Conservation (phyloP, 2,113 vertebrate species). For the Pachycephala philippinensis region DNA sequence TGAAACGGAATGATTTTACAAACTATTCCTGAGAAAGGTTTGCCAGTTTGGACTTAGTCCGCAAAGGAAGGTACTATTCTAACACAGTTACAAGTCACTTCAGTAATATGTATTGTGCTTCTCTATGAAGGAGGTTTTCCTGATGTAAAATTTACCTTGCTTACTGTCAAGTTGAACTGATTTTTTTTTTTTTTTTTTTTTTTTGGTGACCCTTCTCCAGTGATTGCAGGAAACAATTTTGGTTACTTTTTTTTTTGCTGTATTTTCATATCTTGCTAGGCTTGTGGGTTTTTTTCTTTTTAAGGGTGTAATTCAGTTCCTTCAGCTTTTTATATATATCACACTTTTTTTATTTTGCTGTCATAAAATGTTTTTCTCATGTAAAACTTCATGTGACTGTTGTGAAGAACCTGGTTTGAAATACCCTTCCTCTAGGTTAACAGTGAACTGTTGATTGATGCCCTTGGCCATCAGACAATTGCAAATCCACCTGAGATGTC, state of each 20-base stretch:
- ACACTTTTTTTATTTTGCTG: background rate
- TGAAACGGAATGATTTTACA: background rate
- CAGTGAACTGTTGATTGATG: background rate
- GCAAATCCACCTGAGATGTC: background rate
- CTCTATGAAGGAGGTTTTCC: background rate
- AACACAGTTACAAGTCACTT: background rate
- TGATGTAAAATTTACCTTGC: background rate
- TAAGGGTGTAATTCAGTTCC: background rate
- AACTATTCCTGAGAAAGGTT: background rate
- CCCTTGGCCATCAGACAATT: background rate
- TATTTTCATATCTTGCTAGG: background rate
- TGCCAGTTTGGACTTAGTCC: background rate
- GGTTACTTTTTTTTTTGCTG: background rate
- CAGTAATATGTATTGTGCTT: background rate
- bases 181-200: background rate
- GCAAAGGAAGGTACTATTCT: background rate
- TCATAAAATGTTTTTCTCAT: background rate
- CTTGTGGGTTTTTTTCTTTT: background rate
- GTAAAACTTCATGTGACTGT: background rate
- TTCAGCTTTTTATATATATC: background rate
- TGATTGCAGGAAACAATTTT: background rate
- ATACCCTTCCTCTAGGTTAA: background rate
- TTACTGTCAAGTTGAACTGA: background rate
- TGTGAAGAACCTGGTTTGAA: background rate
- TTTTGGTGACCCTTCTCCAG: background rate